Percentiles rank a stretch among this genome's conserved stretches.
phyloP scores from a whole-genome alignment of 2,888 invertebrate genomes.

The Xanthorhoe designata region DNA sequence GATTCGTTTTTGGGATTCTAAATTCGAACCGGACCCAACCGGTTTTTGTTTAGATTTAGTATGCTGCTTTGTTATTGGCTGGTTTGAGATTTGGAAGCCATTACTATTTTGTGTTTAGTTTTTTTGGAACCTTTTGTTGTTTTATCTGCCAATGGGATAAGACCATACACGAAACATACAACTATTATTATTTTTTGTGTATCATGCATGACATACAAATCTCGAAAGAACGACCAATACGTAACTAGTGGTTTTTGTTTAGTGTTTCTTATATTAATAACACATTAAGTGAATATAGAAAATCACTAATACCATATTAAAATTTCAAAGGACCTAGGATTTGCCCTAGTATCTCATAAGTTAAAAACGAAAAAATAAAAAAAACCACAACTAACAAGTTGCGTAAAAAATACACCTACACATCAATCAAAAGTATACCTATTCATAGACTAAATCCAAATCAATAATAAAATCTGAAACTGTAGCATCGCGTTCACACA shows the following conservation, averaged over 20 bases:
- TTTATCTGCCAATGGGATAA: constrained; percentile 10
- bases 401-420: no score
- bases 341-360: no score
- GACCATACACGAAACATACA: background rate
- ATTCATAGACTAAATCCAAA: constrained; percentile 9
- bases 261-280: no score
- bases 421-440: background rate
- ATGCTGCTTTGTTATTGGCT: constrained; percentile 49
- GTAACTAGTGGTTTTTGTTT: no score
- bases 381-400: no score
- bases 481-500: constrained; percentile 53
- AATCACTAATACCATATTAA: no score
- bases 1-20: constrained; percentile 73
- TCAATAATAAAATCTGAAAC: constrained; percentile 31
- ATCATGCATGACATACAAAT: background rate
- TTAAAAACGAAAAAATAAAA: no score
- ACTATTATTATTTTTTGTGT: background rate
- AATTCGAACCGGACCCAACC: constrained; percentile 63
- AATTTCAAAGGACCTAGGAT: no score
- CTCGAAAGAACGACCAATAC: no score
- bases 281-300: no score
- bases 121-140: constrained; percentile 23
- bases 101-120: constrained; percentile 31
- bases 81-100: constrained; percentile 36
- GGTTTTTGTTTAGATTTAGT: constrained; percentile 52